These are phyloP conservation scores for Penaeus japonicus DNA, from an alignment of 1,140 invertebrate species.

Conservation along the genomic window DNA sequence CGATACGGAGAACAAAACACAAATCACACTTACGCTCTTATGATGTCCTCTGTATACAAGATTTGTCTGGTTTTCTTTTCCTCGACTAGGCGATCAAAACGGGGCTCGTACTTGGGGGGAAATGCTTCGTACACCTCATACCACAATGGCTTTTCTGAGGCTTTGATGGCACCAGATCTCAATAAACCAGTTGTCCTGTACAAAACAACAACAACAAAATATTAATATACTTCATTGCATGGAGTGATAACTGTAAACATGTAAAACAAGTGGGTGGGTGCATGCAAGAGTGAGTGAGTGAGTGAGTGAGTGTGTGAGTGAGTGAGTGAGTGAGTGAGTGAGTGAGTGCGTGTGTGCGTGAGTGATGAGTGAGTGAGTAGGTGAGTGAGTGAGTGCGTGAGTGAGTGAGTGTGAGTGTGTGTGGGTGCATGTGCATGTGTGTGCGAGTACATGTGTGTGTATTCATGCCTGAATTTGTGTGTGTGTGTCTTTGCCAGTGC, in stretches of 20 bases:
- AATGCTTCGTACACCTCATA: conserved; percentile 86
- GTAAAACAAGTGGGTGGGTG: background rate
- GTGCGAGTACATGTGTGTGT: no score
- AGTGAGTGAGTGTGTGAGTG: no score
- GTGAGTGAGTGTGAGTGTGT: no score
- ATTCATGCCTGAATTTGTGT: no score
- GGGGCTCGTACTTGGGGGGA: conserved; percentile 82
- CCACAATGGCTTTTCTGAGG: conserved; percentile 86
- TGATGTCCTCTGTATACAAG: conserved; percentile 84
- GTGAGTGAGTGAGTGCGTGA: no score
- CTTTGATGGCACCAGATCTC: conserved; percentile 75
- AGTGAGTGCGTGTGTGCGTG: no score
- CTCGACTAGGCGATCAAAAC: conserved; percentile 72
- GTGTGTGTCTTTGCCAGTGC: no score
- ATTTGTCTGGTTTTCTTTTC: conserved; percentile 73
- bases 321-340: no score
- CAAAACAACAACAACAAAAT: conserved; percentile 61
- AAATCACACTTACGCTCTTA: conserved; percentile 77
- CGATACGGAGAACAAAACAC: no score
- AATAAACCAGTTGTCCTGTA: conserved; percentile 79
- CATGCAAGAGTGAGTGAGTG: no score
- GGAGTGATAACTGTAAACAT: background rate
- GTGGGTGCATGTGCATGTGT: no score
- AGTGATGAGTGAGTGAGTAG: no score
- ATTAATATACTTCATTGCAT: background rate